These are phyloP conservation scores for Endotricha flammealis DNA, from an alignment of 2,888 invertebrate species.

Conservation along the genomic window DNA sequence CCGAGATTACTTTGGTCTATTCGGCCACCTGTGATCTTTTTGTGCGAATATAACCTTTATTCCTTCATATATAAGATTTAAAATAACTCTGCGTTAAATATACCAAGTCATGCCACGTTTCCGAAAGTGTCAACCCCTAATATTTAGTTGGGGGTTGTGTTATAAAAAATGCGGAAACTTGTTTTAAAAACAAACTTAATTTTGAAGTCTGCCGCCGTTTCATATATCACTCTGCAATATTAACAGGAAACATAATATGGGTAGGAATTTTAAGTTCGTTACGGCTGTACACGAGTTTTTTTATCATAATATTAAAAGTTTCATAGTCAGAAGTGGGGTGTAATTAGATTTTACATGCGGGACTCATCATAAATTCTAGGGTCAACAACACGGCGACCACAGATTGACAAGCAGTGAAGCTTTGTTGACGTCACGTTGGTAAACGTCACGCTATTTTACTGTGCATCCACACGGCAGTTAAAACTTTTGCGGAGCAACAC, in stretches of 20 bases:
- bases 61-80: slow-evolving; percentile 8
- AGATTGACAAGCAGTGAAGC: too few relatives aligned
- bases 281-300: too few relatives aligned
- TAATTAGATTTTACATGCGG: too few relatives aligned
- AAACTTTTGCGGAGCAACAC: too few relatives aligned
- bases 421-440: too few relatives aligned
- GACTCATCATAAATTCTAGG: too few relatives aligned
- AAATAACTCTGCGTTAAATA: slow-evolving; percentile 7
- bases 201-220: slow-evolving; percentile 26
- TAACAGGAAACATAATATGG: not conserved
- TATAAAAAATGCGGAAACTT: slow-evolving; percentile 25
- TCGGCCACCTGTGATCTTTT: slow-evolving; percentile 11
- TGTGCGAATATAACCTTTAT: slow-evolving; percentile 5
- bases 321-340: too few relatives aligned
- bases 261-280: too few relatives aligned
- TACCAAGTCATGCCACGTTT: slow-evolving; percentile 16
- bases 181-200: slow-evolving; percentile 24
- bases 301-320: too few relatives aligned
- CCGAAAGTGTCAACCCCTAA: slow-evolving; percentile 2
- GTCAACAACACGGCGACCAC: too few relatives aligned
- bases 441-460: too few relatives aligned
- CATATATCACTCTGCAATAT: slow-evolving; percentile 29
- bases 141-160: not conserved
- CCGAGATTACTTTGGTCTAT: slow-evolving; percentile 15
- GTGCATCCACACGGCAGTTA: too few relatives aligned